Evolutionary conservation across 2,797 vertebrate species (phyloP).

Genomic region (Tangara arthus): DNA sequence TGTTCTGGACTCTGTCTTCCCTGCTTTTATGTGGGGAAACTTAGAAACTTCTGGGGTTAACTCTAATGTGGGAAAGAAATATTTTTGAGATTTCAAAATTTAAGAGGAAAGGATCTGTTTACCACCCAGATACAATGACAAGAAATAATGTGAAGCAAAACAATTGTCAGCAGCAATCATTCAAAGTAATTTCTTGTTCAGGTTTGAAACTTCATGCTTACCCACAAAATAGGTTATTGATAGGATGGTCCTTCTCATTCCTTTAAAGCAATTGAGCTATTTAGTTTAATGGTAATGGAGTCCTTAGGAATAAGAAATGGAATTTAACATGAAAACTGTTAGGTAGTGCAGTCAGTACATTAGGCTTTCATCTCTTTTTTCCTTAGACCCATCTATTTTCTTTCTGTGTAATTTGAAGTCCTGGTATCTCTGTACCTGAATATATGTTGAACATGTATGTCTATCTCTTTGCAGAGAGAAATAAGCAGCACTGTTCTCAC

Average conservation of each 20-base stretch:
- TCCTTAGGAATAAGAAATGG: not conserved
- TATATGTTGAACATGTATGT: not conserved
- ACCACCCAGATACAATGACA: not conserved
- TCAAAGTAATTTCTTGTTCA: not conserved
- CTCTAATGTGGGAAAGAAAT: constrained; percentile 1
- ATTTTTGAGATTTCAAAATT: not conserved
- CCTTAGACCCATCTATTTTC: not conserved
- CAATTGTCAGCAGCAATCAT: not conserved
- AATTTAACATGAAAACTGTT: not conserved
- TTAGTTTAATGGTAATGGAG: not conserved
- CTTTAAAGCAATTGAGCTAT: not conserved
- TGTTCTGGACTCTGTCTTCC: not conserved
- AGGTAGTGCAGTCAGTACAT: not conserved
- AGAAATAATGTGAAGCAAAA: not conserved
- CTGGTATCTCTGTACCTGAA: not conserved
- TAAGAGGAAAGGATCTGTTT: not conserved
- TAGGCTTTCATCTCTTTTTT: not conserved
- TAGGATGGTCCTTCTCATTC: not conserved
- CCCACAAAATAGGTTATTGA: not conserved
- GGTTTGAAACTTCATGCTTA: not conserved
- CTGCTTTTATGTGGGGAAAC: constrained; percentile 18
- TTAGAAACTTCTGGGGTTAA: constrained; percentile 31
- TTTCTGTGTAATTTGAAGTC: not conserved
- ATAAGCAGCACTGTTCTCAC: not conserved
- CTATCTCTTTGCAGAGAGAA: not conserved